Conservation (phyloP, 1,140 invertebrate species). For the Himalopsyche phryganea region DNA sequence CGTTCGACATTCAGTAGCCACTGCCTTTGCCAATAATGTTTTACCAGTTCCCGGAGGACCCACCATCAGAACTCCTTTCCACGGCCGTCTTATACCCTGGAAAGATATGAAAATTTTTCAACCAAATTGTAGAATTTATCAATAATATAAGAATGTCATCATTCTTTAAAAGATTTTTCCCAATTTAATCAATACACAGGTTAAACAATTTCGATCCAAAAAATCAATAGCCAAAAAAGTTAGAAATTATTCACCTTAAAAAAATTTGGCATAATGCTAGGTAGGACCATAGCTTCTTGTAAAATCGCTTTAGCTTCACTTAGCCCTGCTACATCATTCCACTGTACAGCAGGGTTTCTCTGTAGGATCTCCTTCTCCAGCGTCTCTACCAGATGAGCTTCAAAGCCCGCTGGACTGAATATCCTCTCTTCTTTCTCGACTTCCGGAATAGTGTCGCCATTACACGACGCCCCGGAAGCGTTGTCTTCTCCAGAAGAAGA, state of each 20-base stretch:
- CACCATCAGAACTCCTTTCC: conserved; percentile 85
- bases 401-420: conserved; percentile 72
- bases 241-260: conserved; percentile 78
- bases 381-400: conserved; percentile 76
- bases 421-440: conserved; percentile 46
- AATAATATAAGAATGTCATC: no score
- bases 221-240: no score
- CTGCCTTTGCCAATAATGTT: conserved; percentile 96
- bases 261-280: conserved; percentile 97
- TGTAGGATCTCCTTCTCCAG: conserved; percentile 94
- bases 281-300: conserved; percentile 96
- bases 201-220: no score
- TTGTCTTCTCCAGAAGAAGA: conserved; percentile 25
- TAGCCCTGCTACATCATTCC: conserved; percentile 96
- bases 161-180: no score
- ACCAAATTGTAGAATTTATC: no score
- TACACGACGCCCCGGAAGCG: conserved; percentile 34
- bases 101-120: conserved; percentile 24
- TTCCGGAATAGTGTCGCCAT: conserved; percentile 44
- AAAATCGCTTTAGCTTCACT: conserved; percentile 91
- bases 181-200: no score
- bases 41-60: conserved; percentile 95
- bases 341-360: conserved; percentile 92
- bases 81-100: conserved; percentile 77
- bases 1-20: conserved; percentile 97